Conservation (phyloP, 2,113 vertebrate species). For the Muscicapa adusta region DNA sequence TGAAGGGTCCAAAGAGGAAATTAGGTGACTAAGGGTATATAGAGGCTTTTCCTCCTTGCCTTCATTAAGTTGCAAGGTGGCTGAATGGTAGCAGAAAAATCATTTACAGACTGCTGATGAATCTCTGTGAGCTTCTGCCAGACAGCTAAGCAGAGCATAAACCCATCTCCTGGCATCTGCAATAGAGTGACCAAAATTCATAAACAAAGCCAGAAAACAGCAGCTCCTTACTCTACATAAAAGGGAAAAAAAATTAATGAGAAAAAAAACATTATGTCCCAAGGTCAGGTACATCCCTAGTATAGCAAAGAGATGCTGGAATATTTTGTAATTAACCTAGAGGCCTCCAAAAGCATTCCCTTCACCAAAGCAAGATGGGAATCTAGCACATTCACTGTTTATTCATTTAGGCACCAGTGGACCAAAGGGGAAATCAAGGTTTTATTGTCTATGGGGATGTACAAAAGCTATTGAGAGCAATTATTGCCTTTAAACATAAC, state of each 20-base stretch:
- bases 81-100: background rate
- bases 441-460: constrained; percentile 2
- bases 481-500: background rate
- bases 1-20: background rate
- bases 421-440: background rate
- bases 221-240: background rate
- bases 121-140: background rate
- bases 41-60: background rate
- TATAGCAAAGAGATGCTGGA: background rate
- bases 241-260: background rate
- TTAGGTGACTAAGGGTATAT: background rate
- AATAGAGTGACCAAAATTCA: background rate
- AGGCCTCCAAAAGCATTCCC: background rate
- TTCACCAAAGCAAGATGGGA: background rate
- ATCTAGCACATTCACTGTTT: background rate
- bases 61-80: background rate
- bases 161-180: background rate
- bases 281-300: background rate
- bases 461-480: background rate
- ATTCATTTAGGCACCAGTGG: background rate
- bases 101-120: background rate
- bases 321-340: background rate
- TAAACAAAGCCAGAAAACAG: background rate
- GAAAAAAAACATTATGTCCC: background rate
- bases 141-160: background rate